Base-by-base conservation (phyloP, 2,797 vertebrate species). In the Spinibarbus caldwelli region DNA sequence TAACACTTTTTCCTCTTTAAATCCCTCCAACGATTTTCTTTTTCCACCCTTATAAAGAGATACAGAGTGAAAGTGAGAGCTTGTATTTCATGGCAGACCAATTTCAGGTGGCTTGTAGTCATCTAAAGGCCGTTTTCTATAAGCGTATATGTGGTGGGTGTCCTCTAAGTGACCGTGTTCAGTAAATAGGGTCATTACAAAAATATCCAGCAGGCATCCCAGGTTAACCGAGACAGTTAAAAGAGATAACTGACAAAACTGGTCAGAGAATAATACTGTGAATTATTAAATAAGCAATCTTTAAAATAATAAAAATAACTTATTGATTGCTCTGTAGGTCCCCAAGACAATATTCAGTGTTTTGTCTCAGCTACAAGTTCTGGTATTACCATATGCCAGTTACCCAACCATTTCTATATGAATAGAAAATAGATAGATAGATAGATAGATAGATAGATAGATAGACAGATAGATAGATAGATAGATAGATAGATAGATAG, bases 61-160 rank as follows among this genome's bases (percentile, higher is more conserved):
- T 68, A 84, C 64, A 77, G 34, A 38, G 82, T 38, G 45, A 66
- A 76, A 76, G 59, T 77, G 62, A 78, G 47, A 68, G 47, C 75
- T 78, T 78, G 83, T 84, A 70, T 78, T 84, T 59, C 78, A 84
- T 45, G 57, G 83, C 75, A 76, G 80, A 78, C 34, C 88, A 87
- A 87, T 89, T 87, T 86, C 77, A 73, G 81, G 78, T 84, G 49
- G 36, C 86, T 84, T 87, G 88, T 89, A 79, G 82, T 84, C 47
- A 54, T 84, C 75, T 73, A 82, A 85, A 87, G 52, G 43, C 38
- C 34, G 45, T 43, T 83, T 66, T 75, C 57, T 83, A 38, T 76
- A 57, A 75, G 45, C 10, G 62, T 62, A 68, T 85, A 31, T 45
- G 72, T 70, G 75, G 70, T 52, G 49, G 36, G 80, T 83, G 80